These are phyloP conservation scores for Heliconius cydno DNA, from an alignment of 2,888 invertebrate species.

Conservation along the genomic window DNA sequence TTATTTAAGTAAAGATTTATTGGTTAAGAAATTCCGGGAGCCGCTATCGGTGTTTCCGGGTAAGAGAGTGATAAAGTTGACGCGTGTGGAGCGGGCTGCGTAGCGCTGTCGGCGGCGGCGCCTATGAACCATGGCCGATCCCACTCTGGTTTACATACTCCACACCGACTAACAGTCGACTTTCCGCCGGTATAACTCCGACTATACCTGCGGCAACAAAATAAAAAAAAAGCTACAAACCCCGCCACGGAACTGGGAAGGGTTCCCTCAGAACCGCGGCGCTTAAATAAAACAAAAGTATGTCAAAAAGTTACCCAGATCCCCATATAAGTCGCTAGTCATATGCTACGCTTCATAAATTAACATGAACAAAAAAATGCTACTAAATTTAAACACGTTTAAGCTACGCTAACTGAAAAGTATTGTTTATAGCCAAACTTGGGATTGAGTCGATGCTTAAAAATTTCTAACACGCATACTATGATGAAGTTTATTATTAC, in stretches of 20 bases:
- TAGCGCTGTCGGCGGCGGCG: constrained; percentile 51
- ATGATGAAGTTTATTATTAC: constrained; percentile 67
- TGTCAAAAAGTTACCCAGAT: constrained; percentile 58
- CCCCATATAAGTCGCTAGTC: constrained; percentile 54
- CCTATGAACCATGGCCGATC: constrained; percentile 81
- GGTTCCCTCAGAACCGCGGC: constrained; percentile 67
- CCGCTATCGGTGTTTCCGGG: constrained; percentile 74
- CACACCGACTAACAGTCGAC: constrained; percentile 85
- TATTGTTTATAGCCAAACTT: constrained; percentile 74
- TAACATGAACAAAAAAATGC: constrained; percentile 30
- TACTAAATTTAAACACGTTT: constrained; percentile 32
- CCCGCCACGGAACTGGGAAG: constrained; percentile 68
- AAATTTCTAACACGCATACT: constrained; percentile 73
- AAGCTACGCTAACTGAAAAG: constrained; percentile 15
- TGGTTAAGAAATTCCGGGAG: constrained; percentile 75
- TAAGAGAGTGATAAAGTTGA: constrained; percentile 64
- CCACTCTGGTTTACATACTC: constrained; percentile 83
- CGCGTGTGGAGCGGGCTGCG: constrained; percentile 55
- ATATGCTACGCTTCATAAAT: constrained; percentile 33
- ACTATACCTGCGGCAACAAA: constrained; percentile 85
- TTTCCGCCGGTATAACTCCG: constrained; percentile 85
- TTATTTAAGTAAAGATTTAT: constrained; percentile 78
- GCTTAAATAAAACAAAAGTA: constrained; percentile 63
- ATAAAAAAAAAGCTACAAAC: constrained; percentile 79
- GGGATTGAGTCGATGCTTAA: constrained; percentile 73